Evolutionary conservation across 2,113 vertebrate genomes (phyloP).

Genomic region (Protomyctophum bolini): DNA sequence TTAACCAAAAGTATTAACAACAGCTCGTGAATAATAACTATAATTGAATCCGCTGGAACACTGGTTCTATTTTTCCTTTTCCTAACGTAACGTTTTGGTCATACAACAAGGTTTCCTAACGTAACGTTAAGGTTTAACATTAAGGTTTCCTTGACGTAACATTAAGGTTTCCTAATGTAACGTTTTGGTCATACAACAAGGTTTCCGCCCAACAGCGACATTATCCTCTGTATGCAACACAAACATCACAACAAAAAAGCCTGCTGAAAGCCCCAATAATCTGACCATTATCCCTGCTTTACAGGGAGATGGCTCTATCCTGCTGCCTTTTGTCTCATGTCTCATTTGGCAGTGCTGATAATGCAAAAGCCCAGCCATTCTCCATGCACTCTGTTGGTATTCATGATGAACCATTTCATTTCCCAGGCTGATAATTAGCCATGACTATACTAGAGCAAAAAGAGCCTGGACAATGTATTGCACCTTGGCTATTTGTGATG

Average conservation of each 20-base stretch:
- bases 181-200: no score
- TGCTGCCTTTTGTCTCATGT: conserved; percentile 67
- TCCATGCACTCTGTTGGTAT: conserved; percentile 43
- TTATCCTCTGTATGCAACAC: conserved; percentile 11
- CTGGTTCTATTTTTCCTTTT: no score
- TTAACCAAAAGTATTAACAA: no score
- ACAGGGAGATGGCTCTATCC: conserved; percentile 66
- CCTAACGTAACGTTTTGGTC: no score
- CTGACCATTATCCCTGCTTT: conserved; percentile 66
- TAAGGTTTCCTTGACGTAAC: no score
- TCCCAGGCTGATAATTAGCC: conserved; percentile 67
- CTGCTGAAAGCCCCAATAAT: conserved; percentile 52
- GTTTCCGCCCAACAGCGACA: background rate
- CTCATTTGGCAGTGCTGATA: conserved; percentile 71
- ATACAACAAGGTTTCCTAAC: background rate
- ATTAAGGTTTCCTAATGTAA: no score
- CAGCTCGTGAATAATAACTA: no score
- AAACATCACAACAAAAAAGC: conserved; percentile 35
- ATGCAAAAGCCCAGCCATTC: conserved; percentile 53
- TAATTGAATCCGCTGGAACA: no score
- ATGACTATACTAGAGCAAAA: conserved; percentile 56
- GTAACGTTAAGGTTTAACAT: no score
- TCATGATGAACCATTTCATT: conserved; percentile 60
- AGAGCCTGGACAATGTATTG: conserved; percentile 54
- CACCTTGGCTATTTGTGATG: conserved; percentile 44